A percentile compares a stretch with the other conserved stretches of the same genome.
These are phyloP conservation scores for Theretra japonica DNA, from an alignment of 2,888 invertebrate genomes.

Conservation along the genomic window DNA sequence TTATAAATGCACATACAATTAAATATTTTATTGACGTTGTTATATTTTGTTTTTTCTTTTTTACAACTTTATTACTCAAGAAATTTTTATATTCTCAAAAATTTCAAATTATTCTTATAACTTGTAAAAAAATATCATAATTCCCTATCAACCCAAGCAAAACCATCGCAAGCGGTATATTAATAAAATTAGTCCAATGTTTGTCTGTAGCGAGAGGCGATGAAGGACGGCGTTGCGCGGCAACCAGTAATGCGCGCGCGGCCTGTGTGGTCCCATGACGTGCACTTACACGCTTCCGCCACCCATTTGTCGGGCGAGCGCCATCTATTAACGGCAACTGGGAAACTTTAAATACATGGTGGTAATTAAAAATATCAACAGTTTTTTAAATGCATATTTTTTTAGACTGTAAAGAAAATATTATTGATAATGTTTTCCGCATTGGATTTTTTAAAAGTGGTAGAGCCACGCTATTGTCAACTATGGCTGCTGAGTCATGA, in stretches of 20 bases:
- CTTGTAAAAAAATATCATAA: not conserved
- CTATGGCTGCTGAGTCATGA: no score
- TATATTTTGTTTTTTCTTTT: no score
- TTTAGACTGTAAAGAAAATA: no score
- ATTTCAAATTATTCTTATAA: no score
- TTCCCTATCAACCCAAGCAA: not conserved
- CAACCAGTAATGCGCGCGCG: slow-evolving; percentile 47
- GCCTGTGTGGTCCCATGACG: slow-evolving; percentile 65
- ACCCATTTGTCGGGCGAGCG: slow-evolving; percentile 38
- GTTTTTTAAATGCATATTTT: no score
- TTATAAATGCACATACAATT: no score
- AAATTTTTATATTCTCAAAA: no score
- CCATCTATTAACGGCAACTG: slow-evolving; percentile 30
- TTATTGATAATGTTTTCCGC: no score
- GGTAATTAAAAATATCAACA: not conserved
- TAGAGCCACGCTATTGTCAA: no score
- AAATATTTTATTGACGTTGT: no score
- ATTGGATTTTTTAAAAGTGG: no score
- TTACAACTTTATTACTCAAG: no score
- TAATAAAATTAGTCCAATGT: slow-evolving; percentile 42
- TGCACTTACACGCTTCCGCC: slow-evolving; percentile 37
- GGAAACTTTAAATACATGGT: not conserved
- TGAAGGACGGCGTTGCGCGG: slow-evolving; percentile 11
- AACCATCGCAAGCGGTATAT: slow-evolving; percentile 25
- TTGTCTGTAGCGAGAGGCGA: slow-evolving; percentile 21